These are phyloP conservation scores for Erebia aethiops DNA, from an alignment of 2,888 invertebrate genomes.

Conservation along the genomic window DNA sequence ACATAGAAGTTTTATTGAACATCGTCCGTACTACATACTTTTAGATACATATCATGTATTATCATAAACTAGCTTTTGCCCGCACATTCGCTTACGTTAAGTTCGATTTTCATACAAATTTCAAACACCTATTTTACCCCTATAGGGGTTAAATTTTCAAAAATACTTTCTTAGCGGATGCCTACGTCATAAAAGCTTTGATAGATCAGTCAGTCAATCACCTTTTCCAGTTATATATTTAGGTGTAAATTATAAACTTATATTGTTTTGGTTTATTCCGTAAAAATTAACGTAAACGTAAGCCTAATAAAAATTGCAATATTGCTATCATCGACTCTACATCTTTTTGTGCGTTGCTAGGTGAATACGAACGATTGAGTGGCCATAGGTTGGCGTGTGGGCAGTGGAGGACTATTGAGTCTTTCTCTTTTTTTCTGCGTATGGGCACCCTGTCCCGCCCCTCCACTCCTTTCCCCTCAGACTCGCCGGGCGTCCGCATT, in stretches of 20 bases:
- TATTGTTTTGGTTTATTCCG: not conserved
- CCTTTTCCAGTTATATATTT: too few relatives aligned
- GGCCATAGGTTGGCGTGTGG: constrained; percentile 79
- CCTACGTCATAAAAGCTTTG: too few relatives aligned
- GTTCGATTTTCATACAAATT: too few relatives aligned
- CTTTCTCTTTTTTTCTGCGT: constrained; percentile 68
- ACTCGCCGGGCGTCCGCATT: constrained; percentile 48
- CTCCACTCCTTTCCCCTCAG: not conserved
- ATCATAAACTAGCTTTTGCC: too few relatives aligned
- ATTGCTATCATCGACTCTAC: constrained; percentile 48
- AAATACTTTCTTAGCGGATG: too few relatives aligned
- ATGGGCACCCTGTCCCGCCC: constrained; percentile 34
- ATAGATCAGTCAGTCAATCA: too few relatives aligned
- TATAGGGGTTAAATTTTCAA: too few relatives aligned
- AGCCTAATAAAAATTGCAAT: not conserved
- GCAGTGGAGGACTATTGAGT: constrained; percentile 76
- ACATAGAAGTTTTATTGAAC: too few relatives aligned
- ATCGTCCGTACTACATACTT: too few relatives aligned
- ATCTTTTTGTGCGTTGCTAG: constrained; percentile 52
- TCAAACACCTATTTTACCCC: too few relatives aligned
- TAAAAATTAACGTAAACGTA: constrained; percentile 3
- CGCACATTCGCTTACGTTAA: too few relatives aligned
- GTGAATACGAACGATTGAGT: constrained; percentile 75
- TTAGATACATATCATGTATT: too few relatives aligned
- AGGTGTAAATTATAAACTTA: not conserved